A percentile compares a stretch with the other conserved stretches of the same genome.
Conservation (phyloP, 2,797 vertebrate species). For the Macrochelys suwanniensis region DNA sequence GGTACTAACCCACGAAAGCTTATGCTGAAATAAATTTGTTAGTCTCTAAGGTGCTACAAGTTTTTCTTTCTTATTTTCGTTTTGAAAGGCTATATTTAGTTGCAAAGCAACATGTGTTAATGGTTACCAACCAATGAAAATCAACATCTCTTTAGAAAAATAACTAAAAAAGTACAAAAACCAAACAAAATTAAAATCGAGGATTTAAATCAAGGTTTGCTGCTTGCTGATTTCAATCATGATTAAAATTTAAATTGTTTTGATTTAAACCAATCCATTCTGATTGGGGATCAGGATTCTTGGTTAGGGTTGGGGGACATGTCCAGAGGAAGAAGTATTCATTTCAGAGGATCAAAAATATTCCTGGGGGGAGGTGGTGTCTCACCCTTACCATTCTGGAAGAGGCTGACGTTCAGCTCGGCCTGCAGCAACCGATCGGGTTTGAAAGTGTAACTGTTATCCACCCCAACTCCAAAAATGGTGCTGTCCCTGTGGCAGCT, state of each 20-base stretch:
- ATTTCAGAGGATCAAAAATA: background rate
- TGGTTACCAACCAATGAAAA: background rate
- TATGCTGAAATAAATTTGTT: too few species aligned
- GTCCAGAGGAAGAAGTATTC: background rate
- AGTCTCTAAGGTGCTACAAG: too few species aligned
- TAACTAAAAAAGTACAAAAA: background rate
- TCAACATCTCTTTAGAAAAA: background rate
- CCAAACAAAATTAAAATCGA: background rate
- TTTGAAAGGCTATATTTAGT: background rate
- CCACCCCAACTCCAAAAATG: background rate
- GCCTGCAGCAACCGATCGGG: constrained; percentile 44
- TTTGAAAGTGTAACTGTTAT: constrained; percentile 61
- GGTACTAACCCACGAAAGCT: too few species aligned
- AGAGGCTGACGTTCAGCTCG: constrained; percentile 59
- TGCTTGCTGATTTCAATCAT: background rate
- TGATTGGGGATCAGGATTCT: background rate
- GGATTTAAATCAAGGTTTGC: background rate
- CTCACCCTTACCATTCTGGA: constrained; percentile 71
- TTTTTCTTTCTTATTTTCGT: too few species aligned
- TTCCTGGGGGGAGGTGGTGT: background rate
- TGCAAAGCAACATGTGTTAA: background rate
- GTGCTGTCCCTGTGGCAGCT: background rate
- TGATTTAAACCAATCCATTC: background rate
- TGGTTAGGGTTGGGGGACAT: background rate
- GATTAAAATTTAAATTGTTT: background rate